Evolutionary conservation across 2,113 vertebrate genomes (phyloP), one percentile per base, ranked within the genome.

Genomic region (Helogale parvula): DNA sequence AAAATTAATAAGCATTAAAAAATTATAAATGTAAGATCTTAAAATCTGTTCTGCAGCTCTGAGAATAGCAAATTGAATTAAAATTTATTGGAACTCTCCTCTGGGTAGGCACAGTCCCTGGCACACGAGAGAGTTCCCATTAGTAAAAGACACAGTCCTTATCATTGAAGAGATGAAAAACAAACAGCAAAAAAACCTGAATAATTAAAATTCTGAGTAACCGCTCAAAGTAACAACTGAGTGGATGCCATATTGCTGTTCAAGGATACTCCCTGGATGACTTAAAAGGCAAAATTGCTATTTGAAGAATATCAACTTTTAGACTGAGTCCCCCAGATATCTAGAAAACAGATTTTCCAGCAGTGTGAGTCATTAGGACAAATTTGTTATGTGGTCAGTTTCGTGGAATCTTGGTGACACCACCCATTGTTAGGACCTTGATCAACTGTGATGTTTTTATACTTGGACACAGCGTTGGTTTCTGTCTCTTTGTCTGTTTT

Each of bases 321-420:
- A 81, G 65, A 72, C 35, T 31, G 29, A 85, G 45, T 79, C 84
- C 83, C 90, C 66, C 47, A 50, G 97, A 69, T 52, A 38, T 50
- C 74, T 80, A 29, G 72, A 38, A 74, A 50, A 57, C 52, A 50
- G 1, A 8, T 50, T 82, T 76, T 45, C 33, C 65, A 10, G 35
- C 63, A 93, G 82, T 21, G 65, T 50, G 41, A 85, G 15, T 47
- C 38, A 68, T 25, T 7, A 29, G 14, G 57, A 15, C 68, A 50
- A 19, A 10, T 25, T 3, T 2, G 0, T 19, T 31, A 27, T 21
- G 17, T 17, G 60, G 19, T 47, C 69, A 29, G 41, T 45, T 27
- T 84, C 25, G 5, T 27, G 14, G n/a, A 2, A 11, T 83, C 33
- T 29, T 16, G 50, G 50, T 29, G 41, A 35, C 0, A 2, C 17